Evolutionary conservation across 2,888 invertebrate genomes (phyloP).

Genomic region (Drosophila atripex): DNA sequence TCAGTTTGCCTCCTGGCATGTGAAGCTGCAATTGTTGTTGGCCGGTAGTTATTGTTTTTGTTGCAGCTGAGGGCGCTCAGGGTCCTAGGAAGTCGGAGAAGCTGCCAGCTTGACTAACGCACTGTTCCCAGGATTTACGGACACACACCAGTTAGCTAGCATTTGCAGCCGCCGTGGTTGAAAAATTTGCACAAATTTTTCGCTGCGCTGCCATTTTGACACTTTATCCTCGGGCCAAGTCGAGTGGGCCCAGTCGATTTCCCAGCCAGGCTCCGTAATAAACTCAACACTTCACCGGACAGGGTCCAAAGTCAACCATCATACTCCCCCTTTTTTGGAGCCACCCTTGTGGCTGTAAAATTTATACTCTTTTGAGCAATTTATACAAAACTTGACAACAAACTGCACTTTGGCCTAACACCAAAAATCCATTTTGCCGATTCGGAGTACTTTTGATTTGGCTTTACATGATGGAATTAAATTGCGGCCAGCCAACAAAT

Average conservation of each 20-base stretch:
- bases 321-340: neutral
- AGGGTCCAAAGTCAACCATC: neutral
- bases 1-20: conserved; percentile 53
- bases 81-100: neutral
- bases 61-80: neutral
- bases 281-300: conserved; percentile 40
- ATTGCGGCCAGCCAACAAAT: conserved; percentile 22
- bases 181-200: conserved; percentile 73
- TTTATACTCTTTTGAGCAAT: conserved; percentile 69
- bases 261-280: conserved; percentile 45
- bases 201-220: conserved; percentile 45
- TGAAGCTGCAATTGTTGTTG: conserved; percentile 58
- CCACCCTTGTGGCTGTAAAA: conserved; percentile 32
- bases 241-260: conserved; percentile 35
- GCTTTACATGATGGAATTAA: conserved; percentile 54
- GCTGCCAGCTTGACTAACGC: conserved; percentile 27
- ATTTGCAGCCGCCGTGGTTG: conserved; percentile 51
- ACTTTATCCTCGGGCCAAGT: conserved; percentile 29
- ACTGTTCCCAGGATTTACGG: conserved; percentile 26
- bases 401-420: conserved; percentile 70
- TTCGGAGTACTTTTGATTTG: conserved; percentile 8
- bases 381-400: conserved; percentile 70
- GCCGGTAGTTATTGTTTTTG: neutral
- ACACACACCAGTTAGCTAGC: neutral
- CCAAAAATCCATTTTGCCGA: conserved; percentile 37